Conservation (phyloP, 1,140 invertebrate genomes). For the Drosophila bocqueti region DNA sequence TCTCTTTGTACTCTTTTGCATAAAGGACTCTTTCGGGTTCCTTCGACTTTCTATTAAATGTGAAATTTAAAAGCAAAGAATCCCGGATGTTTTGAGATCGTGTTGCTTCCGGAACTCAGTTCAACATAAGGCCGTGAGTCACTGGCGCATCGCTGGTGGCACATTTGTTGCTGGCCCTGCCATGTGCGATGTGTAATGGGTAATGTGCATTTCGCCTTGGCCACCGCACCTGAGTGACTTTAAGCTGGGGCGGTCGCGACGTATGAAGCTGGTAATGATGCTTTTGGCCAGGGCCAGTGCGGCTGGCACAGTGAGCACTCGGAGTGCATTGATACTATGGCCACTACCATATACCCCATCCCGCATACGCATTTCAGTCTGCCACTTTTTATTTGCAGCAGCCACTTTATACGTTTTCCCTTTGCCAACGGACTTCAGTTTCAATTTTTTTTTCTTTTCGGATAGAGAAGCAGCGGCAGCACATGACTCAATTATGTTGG, state of each 20-base stretch:
- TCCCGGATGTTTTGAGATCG: no score
- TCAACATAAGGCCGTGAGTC: conserved; percentile 24
- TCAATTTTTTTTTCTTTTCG: conserved; percentile 11
- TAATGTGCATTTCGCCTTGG: conserved; percentile 46
- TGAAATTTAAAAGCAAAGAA: background rate
- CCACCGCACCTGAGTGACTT: conserved; percentile 61
- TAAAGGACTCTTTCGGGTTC: background rate
- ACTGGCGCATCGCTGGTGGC: conserved; percentile 34
- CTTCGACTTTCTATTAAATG: background rate
- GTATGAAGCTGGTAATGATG: conserved; percentile 70
- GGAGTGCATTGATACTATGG: conserved; percentile 23
- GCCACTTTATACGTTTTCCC: conserved; percentile 42
- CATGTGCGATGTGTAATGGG: conserved; percentile 18
- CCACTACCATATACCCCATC: background rate
- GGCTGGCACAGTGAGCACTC: conserved; percentile 29
- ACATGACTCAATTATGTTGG: conserved; percentile 74
- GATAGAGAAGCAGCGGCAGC: conserved; percentile 12
- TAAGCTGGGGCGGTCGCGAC: conserved; percentile 61
- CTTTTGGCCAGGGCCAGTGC: conserved; percentile 52
- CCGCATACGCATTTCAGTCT: conserved; percentile 40
- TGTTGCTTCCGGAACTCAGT: background rate
- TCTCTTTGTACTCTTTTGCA: background rate
- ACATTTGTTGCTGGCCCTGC: conserved; percentile 7
- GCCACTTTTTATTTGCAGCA: conserved; percentile 52
- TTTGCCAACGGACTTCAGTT: conserved; percentile 15